These are phyloP conservation scores for Podarcis lilfordi DNA, from an alignment of 2,797 vertebrate species.

Conservation along the genomic window DNA sequence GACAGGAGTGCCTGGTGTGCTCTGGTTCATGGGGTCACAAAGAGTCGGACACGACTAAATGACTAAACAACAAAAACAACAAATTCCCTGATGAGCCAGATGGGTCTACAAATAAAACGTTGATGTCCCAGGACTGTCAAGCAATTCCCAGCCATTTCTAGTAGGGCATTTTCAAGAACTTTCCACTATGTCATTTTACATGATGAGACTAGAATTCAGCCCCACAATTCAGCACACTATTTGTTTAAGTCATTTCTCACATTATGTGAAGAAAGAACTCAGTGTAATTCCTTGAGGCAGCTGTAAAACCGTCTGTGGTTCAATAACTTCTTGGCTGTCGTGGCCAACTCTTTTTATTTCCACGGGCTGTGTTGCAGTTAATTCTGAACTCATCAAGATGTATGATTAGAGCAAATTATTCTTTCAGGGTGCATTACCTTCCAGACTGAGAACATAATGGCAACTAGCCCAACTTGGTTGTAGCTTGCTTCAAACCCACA, in stretches of 20 bases:
- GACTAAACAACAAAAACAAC: no score
- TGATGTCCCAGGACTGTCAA: slow-evolving; percentile 29
- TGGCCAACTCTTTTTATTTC: slow-evolving; percentile 49
- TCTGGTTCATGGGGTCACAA: no score
- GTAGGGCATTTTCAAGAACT: slow-evolving; percentile 24
- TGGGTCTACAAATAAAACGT: not conserved
- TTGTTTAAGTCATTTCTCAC: slow-evolving; percentile 61
- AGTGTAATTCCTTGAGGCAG: slow-evolving; percentile 10
- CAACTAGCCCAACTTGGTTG: not conserved
- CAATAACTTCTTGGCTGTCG: slow-evolving; percentile 46
- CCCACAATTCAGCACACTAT: slow-evolving; percentile 37
- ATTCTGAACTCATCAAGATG: slow-evolving; percentile 68
- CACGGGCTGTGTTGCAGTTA: slow-evolving; percentile 60
- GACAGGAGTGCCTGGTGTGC: no score
- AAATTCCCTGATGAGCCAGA: not conserved
- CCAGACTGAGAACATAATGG: slow-evolving; percentile 50
- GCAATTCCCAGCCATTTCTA: slow-evolving; percentile 36
- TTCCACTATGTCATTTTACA: slow-evolving; percentile 44
- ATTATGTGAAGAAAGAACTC: slow-evolving; percentile 26
- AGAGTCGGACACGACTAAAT: no score
- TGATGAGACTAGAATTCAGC: slow-evolving; percentile 44
- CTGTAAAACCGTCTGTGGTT: slow-evolving; percentile 39
- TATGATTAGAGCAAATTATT: slow-evolving; percentile 73
- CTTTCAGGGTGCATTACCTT: slow-evolving; percentile 69
- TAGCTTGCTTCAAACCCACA: slow-evolving; percentile 27